A percentile compares a stretch with the other conserved stretches of the same genome.
These are phyloP conservation scores for Omphaloscelis lunosa DNA, from an alignment of 2,888 invertebrate genomes.

Conservation along the genomic window DNA sequence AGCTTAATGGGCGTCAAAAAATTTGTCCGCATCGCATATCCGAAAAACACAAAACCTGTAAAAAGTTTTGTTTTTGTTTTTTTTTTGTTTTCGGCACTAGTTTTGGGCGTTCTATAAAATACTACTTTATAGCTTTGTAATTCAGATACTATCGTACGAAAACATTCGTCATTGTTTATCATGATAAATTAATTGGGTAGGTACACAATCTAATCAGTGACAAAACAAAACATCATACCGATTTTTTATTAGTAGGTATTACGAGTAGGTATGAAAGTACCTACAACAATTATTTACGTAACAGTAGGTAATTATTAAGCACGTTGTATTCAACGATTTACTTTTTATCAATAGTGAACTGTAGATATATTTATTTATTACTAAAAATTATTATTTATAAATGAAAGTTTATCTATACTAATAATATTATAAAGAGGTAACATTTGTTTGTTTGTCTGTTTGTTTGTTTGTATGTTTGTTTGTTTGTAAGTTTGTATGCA, in stretches of 20 bases:
- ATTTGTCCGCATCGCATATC: too few relatives aligned
- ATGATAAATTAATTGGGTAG: conserved; percentile 5
- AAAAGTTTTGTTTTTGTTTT: too few relatives aligned
- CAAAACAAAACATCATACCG: conserved; percentile 15
- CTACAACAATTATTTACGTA: not conserved
- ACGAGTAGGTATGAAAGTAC: not conserved
- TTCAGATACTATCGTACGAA: not conserved
- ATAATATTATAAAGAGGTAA: too few relatives aligned
- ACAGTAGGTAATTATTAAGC: not conserved
- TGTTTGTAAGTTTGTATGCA: too few relatives aligned
- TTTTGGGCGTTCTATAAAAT: not conserved
- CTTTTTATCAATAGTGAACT: not conserved
- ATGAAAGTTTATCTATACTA: too few relatives aligned
- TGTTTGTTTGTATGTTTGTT: too few relatives aligned
- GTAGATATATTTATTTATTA: too few relatives aligned
- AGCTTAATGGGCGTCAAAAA: too few relatives aligned
- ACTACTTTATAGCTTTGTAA: not conserved
- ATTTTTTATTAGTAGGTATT: not conserved
- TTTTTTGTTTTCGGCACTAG: not conserved
- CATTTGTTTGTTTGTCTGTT: too few relatives aligned
- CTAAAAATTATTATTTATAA: too few relatives aligned
- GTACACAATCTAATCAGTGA: conserved; percentile 15
- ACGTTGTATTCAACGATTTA: conserved; percentile 31
- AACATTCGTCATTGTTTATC: conserved; percentile 34
- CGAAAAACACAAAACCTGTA: too few relatives aligned